Percentiles rank a stretch among this genome's conserved stretches.
Evolutionary conservation across 1,140 invertebrate species (phyloP).

Genomic region (Latrodectus geometricus): DNA sequence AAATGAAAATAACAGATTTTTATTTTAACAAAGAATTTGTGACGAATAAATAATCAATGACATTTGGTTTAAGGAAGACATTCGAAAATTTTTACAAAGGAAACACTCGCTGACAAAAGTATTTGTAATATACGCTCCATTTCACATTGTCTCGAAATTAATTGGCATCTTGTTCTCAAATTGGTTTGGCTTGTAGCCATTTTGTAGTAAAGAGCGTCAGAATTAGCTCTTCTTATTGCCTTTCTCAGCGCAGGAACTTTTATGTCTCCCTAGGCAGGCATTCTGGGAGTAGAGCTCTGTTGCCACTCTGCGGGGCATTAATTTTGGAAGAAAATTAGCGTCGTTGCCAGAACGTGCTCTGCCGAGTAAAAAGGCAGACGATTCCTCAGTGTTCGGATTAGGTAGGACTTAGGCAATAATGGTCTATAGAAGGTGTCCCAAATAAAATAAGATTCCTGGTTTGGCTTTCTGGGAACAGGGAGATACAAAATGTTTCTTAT

Average conservation of each 20-base stretch:
- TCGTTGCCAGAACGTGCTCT: constrained; percentile 59
- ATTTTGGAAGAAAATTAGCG: constrained; percentile 56
- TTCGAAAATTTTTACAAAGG: too few relatives aligned
- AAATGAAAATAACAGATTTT: background rate
- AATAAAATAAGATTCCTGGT: constrained; percentile 25
- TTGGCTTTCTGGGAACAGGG: background rate
- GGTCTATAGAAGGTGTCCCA: constrained; percentile 35
- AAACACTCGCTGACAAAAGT: background rate
- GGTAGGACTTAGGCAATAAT: constrained; percentile 40
- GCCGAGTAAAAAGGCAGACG: constrained; percentile 45
- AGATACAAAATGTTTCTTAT: too few relatives aligned
- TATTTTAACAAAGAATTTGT: background rate
- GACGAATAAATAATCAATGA: background rate
- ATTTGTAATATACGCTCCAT: constrained; percentile 6
- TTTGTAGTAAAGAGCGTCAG: constrained; percentile 34
- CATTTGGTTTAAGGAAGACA: background rate
- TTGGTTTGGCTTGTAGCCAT: constrained; percentile 50
- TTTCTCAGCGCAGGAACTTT: constrained; percentile 5
- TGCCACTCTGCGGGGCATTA: constrained; percentile 60
- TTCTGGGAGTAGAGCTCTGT: constrained; percentile 35
- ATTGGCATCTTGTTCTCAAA: constrained; percentile 55
- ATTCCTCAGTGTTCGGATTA: constrained; percentile 52
- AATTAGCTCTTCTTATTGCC: constrained; percentile 45
- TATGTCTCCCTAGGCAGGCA: constrained; percentile 52
- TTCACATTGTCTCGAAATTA: constrained; percentile 30